Evolutionary conservation across 2,113 vertebrate species (phyloP).

Genomic region (Crotalus helleri): DNA sequence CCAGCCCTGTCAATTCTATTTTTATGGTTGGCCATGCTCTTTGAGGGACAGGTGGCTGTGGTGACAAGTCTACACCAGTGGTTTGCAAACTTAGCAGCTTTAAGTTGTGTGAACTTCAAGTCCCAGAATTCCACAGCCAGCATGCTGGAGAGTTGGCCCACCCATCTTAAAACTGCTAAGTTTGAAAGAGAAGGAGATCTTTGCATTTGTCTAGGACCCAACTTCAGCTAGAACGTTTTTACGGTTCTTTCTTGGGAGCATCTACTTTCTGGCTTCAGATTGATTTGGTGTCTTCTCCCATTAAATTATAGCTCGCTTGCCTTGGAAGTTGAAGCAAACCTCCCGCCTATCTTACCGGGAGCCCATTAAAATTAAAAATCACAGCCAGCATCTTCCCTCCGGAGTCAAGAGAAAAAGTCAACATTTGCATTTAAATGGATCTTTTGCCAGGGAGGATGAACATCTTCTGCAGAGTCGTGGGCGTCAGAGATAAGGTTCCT

Average conservation of each 20-base stretch:
- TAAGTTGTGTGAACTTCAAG: too few relatives aligned
- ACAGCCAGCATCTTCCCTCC: constrained; percentile 40
- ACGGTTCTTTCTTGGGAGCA: background rate
- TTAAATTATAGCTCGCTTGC: background rate
- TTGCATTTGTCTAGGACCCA: too few relatives aligned
- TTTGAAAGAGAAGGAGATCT: too few relatives aligned
- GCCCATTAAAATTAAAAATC: constrained; percentile 19
- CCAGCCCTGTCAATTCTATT: too few relatives aligned
- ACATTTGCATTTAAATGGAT: constrained; percentile 67
- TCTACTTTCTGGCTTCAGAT: background rate
- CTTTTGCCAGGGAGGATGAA: constrained; percentile 41
- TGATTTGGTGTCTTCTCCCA: background rate
- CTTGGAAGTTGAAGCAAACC: background rate
- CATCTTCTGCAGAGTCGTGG: constrained; percentile 21
- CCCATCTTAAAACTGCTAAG: too few relatives aligned
- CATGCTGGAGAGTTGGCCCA: too few relatives aligned
- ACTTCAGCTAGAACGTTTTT: background rate
- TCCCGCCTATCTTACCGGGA: background rate
- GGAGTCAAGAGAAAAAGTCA: constrained; percentile 49
- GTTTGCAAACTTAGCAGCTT: too few relatives aligned
- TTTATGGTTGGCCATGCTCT: too few relatives aligned
- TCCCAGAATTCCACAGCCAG: too few relatives aligned
- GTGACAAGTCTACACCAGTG: too few relatives aligned
- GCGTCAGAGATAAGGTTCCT: constrained; percentile 47
- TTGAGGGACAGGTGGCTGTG: too few relatives aligned